These are phyloP conservation scores for Drosophila villosipedis DNA, from an alignment of 2,888 invertebrate genomes.

Conservation along the genomic window DNA sequence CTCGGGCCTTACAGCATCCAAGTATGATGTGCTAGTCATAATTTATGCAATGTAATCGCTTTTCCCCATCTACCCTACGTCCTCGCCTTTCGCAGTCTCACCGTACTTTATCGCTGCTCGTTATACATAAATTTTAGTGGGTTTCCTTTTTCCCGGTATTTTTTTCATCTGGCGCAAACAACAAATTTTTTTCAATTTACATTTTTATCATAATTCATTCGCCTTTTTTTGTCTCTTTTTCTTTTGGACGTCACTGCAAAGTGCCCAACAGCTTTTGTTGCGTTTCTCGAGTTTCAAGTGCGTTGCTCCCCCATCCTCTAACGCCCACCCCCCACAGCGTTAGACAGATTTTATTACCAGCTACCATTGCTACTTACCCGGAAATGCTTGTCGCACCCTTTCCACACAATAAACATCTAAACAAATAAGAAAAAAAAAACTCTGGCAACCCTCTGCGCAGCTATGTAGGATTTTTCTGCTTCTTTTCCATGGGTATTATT, in stretches of 20 bases:
- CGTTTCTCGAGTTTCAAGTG: conserved; percentile 51
- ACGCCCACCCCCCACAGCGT: conserved; percentile 35
- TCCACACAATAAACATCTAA: conserved; percentile 41
- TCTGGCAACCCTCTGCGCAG: conserved; percentile 44
- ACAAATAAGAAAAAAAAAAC: conserved; percentile 21
- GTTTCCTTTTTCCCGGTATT: conserved; percentile 5
- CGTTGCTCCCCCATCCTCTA: conserved; percentile 3
- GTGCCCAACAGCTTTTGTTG: conserved; percentile 45
- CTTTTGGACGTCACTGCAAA: conserved; percentile 23
- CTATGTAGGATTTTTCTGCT: conserved; percentile 21
- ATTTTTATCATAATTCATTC: conserved; percentile 70
- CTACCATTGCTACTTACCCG: conserved; percentile 71
- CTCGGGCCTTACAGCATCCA: conserved; percentile 54
- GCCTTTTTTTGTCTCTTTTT: conserved; percentile 23
- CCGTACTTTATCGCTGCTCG: conserved; percentile 39
- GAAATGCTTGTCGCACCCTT: conserved; percentile 69
- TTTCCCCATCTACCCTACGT: conserved; percentile 47
- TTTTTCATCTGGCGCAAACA: conserved; percentile 28
- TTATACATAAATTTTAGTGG: conserved; percentile 55
- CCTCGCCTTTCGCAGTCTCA: conserved; percentile 6
- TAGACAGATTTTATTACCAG: conserved; percentile 77
- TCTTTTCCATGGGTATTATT: conserved; percentile 29
- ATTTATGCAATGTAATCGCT: conserved; percentile 71
- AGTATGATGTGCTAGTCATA: conserved; percentile 45
- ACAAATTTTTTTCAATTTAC: conserved; percentile 70